Base-by-base conservation (phyloP, 2,797 vertebrate species). In the Coranthus polyacanthus region DNA sequence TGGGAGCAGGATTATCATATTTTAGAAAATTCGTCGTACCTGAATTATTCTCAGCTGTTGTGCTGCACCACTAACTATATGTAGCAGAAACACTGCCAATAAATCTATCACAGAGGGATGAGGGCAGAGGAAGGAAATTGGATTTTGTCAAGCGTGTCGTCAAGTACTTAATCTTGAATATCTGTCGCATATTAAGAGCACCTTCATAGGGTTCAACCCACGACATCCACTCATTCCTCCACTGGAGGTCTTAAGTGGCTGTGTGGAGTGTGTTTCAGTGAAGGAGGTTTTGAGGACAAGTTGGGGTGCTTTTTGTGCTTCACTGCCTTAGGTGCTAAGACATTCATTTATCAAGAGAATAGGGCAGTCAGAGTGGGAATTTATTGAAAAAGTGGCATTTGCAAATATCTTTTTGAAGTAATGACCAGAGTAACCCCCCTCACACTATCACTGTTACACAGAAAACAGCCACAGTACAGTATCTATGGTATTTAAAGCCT, bases 91-190 rank as follows among this genome's bases (percentile, higher is more conserved):
- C 82, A 68, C 79, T 85, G 82, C 81, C 88, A 88, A 90, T 92
- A 91, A 88, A 90, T 91, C 88, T 83, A 79, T 83, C 79, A 72
- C 69, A 76, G 36, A 21, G 51, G 72, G 76, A 84, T 22, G 62
- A 67, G 78, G 79, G 82, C 68, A 83, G 81, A 61, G 88, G 65
- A 81, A 79, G 87, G 88, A 93, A 94, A 94, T 94, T 94, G 91
- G 92, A 92, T 92, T 93, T 93, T 84, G 87, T 88, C 91, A 89
- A 89, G 92, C 88, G 75, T 92, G 80, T 88, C 87, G 78, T 83
- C 73, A 83, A 90, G 90, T 88, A 82, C 89, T 94, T 92, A 88
- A 93, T 95, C 92, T 90, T 71, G 82, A 92, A 94, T 93, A 93
- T 93, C 86, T 92, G 84, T 81, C 41, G 56, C 79, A 81, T 90